A percentile compares a stretch with the other conserved stretches of the same genome.
Conservation (phyloP, 2,797 vertebrate genomes). For the Danionella dracula region DNA sequence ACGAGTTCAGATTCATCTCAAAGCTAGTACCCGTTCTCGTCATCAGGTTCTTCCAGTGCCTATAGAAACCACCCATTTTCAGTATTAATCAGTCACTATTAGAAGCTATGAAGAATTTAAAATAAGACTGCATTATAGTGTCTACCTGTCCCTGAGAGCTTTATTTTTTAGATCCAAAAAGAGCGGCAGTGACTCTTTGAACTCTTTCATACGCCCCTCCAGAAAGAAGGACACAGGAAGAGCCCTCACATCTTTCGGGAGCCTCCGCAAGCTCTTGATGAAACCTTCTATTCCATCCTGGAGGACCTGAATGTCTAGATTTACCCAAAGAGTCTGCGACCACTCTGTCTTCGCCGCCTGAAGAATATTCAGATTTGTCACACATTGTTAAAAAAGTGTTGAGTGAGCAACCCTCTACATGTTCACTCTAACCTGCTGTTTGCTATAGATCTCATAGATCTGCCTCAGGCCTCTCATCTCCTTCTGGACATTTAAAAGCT, state of each 20-base stretch:
- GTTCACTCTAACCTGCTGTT: conserved; percentile 69
- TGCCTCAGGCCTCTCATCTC: conserved; percentile 77
- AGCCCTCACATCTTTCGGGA: conserved; percentile 74
- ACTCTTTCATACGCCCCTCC: conserved; percentile 85
- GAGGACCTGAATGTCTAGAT: conserved; percentile 84
- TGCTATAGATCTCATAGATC: conserved; percentile 80
- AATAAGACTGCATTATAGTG: background rate
- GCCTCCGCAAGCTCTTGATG: conserved; percentile 73
- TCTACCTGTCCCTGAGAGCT: conserved; percentile 86
- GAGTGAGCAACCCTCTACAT: background rate
- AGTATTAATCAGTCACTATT: too few species aligned
- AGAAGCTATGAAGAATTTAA: too few species aligned
- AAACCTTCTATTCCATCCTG: conserved; percentile 84
- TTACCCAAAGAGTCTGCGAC: conserved; percentile 89
- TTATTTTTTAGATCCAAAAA: conserved; percentile 90
- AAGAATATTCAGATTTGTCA: background rate
- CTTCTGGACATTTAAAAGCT: conserved; percentile 77
- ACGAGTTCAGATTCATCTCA: conserved; percentile 82
- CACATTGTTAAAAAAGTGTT: background rate
- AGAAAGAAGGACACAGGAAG: conserved; percentile 76
- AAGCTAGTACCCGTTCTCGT: conserved; percentile 78
- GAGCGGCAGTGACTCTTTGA: conserved; percentile 87
- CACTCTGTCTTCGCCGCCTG: conserved; percentile 85
- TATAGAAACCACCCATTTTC: conserved; percentile 54
- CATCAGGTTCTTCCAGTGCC: conserved; percentile 94